Conservation (phyloP, 2,113 vertebrate species). For the Brienomyrus longianalis region DNA sequence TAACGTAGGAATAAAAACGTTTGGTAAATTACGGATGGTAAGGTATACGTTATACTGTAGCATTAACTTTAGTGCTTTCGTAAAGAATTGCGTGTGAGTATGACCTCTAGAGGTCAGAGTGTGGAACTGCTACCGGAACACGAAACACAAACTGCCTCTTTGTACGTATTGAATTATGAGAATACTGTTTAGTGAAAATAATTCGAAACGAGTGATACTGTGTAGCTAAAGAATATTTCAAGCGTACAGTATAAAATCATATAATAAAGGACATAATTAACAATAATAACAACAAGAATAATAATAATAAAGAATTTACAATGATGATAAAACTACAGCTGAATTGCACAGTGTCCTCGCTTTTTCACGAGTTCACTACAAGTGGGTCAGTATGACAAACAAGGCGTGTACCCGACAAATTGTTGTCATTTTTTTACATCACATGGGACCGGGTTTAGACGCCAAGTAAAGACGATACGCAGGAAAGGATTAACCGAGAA, state of each 20-base stretch:
- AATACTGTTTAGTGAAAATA: neutral
- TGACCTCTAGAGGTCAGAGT: neutral
- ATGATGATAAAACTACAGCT: neutral
- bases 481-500: constrained; percentile 41
- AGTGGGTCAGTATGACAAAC: neutral
- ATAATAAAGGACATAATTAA: neutral
- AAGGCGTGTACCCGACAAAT: constrained; percentile 23
- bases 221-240: neutral
- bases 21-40: neutral
- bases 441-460: neutral
- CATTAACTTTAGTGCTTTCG: neutral
- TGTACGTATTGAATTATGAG: neutral
- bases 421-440: constrained; percentile 35
- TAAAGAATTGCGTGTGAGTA: neutral
- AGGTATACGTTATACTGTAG: neutral
- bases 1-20: neutral
- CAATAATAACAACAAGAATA: neutral
- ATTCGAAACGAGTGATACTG: neutral
- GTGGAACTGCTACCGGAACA: neutral
- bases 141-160: neutral
- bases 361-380: neutral
- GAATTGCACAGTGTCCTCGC: neutral
- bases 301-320: neutral
- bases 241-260: neutral
- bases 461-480: constrained; percentile 27